phyloP scores from a whole-genome alignment of 37 sponge, comb jelly and placozoan genomes.

The Bolinopsis microptera region DNA sequence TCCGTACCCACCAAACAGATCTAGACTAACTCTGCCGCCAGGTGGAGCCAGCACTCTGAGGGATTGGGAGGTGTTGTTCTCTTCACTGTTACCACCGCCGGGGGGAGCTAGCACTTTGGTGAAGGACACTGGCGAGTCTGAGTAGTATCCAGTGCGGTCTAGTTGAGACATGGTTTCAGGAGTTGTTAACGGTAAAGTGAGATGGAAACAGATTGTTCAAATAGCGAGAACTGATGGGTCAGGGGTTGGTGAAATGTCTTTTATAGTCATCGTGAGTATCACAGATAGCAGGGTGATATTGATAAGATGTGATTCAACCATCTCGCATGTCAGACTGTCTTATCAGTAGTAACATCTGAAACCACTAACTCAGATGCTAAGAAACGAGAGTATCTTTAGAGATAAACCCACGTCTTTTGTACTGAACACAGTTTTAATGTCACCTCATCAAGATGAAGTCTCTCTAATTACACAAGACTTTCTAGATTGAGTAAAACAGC shows the following conservation, averaged over 20 bases:
- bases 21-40: neutral
- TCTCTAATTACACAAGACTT: no score
- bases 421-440: no score
- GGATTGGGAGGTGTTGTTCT: neutral
- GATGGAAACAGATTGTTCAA: neutral
- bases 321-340: neutral
- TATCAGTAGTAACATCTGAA: neutral
- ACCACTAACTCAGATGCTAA: no score
- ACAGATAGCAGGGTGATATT: neutral
- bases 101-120: conserved; percentile 48
- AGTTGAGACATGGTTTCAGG: neutral
- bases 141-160: conserved; percentile 35
- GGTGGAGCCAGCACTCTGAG: neutral
- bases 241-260: neutral
- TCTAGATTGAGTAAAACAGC: no score
- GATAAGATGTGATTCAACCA: neutral
- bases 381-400: no score
- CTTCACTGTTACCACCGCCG: neutral
- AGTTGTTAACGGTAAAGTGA: neutral
- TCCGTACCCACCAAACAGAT: conserved; percentile 35
- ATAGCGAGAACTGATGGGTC: neutral
- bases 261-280: neutral
- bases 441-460: no score
- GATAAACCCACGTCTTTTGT: no score
- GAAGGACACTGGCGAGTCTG: neutral